These are phyloP conservation scores for Beroe forskalii DNA, from an alignment of 37 sponge, comb jelly and placozoan species.

Conservation along the genomic window DNA sequence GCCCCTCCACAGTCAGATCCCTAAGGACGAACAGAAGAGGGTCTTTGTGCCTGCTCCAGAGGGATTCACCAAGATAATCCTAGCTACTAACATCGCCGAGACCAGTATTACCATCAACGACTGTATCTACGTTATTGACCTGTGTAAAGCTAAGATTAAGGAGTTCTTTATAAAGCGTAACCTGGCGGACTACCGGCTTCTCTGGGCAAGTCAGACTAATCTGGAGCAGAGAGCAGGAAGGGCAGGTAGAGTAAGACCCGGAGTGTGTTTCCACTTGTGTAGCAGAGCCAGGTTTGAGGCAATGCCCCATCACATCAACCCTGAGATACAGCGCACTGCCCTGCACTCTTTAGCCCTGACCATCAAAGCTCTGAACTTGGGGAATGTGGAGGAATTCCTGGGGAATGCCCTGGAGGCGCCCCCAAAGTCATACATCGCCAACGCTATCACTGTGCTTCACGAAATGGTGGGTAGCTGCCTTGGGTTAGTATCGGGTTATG, in stretches of 20 bases:
- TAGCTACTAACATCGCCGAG: constrained; percentile 80
- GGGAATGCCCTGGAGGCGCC: constrained; percentile 73
- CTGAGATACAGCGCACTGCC: constrained; percentile 81
- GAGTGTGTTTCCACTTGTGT: constrained; percentile 85
- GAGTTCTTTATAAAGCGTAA: constrained; percentile 77
- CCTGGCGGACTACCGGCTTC: constrained; percentile 74
- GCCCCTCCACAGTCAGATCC: constrained; percentile 77
- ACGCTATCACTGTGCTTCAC: constrained; percentile 72
- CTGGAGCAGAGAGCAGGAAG: constrained; percentile 82
- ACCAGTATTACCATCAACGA: constrained; percentile 83
- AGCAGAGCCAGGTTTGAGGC: constrained; percentile 71
- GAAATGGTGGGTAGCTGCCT: constrained; percentile 46
- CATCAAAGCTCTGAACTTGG: constrained; percentile 77
- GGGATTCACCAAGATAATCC: constrained; percentile 78
- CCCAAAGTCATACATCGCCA: constrained; percentile 66
- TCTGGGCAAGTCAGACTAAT: constrained; percentile 81
- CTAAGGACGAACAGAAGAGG: constrained; percentile 74
- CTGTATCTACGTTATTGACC: constrained; percentile 78
- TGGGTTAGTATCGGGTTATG: background rate
- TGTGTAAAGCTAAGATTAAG: constrained; percentile 75
- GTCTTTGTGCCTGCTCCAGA: constrained; percentile 71
- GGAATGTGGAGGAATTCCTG: constrained; percentile 71
- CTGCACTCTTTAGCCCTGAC: constrained; percentile 76
- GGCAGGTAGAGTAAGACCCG: constrained; percentile 77
- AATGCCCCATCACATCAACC: constrained; percentile 74